Conservation (phyloP, 2,797 vertebrate genomes). For the Poecilia velifera region DNA sequence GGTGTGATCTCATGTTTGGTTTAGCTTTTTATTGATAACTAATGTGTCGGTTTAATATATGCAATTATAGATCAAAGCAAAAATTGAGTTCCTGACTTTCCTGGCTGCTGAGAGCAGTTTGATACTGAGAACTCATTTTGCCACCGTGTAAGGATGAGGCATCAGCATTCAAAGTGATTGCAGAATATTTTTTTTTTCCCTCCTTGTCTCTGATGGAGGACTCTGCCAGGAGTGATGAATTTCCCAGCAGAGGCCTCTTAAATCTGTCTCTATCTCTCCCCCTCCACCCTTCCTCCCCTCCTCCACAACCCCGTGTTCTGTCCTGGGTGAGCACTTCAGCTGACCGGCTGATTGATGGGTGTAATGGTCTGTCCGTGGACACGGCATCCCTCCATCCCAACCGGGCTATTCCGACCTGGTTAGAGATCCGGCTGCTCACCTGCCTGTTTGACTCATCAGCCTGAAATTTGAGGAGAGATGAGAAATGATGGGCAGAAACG, state of each 20-base stretch:
- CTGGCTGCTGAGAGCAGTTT: conserved; percentile 2
- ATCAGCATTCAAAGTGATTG: conserved; percentile 26
- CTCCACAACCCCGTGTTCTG: conserved; percentile 4
- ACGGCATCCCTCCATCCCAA: conserved; percentile 28
- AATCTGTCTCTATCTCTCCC: conserved; percentile 42
- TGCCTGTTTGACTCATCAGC: conserved; percentile 1
- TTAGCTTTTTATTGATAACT: neutral
- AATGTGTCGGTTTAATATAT: neutral
- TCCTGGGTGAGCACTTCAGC: conserved; percentile 35
- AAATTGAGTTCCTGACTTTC: neutral
- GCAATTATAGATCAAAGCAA: neutral
- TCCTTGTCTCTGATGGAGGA: conserved; percentile 31
- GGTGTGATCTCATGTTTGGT: neutral
- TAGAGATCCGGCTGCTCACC: conserved; percentile 26
- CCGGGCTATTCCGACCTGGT: conserved; percentile 38
- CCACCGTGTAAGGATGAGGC: conserved; percentile 20
- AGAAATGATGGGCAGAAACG: neutral
- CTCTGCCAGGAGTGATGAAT: conserved; percentile 40
- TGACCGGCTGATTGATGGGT: conserved; percentile 55
- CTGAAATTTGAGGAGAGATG: neutral
- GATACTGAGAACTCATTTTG: neutral
- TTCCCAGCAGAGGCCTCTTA: conserved; percentile 36
- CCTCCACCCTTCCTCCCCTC: neutral
- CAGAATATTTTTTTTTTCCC: conserved; percentile 19
- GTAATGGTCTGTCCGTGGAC: conserved; percentile 54